Conservation (phyloP, 92 coral and sea anemone genomes). For the Epizoanthus rinbou region DNA sequence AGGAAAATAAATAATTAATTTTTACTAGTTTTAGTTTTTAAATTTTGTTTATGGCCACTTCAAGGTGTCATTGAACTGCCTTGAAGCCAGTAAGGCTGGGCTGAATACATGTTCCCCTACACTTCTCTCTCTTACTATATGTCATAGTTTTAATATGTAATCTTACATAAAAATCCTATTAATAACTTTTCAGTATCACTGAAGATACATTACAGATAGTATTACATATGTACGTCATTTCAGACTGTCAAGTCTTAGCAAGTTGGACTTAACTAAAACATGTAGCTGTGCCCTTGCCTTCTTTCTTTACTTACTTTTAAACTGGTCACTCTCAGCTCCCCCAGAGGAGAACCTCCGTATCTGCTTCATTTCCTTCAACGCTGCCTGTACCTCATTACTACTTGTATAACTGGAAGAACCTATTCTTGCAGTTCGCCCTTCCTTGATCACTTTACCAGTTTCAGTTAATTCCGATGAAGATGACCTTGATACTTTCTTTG, state of each 20-base stretch:
- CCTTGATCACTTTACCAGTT: neutral
- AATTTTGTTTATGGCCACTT: too few relatives aligned
- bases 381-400: neutral
- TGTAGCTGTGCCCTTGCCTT: neutral
- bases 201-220: too few relatives aligned
- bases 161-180: too few relatives aligned
- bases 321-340: neutral
- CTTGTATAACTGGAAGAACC: neutral
- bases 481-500: slow-evolving; percentile 9
- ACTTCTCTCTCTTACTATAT: too few relatives aligned
- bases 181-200: too few relatives aligned
- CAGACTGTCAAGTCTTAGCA: neutral
- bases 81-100: too few relatives aligned
- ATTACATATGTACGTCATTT: too few relatives aligned
- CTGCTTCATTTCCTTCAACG: neutral
- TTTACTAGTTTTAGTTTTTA: too few relatives aligned
- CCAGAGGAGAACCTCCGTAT: neutral
- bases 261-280: neutral
- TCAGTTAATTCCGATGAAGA: neutral
- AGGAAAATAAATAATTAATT: neutral
- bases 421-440: neutral
- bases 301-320: slow-evolving; percentile 11
- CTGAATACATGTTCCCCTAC: too few relatives aligned
- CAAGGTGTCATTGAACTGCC: too few relatives aligned
- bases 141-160: too few relatives aligned